Base-by-base conservation (phyloP, 2,113 vertebrate genomes). In the Dicerorhinus sumatrensis region DNA sequence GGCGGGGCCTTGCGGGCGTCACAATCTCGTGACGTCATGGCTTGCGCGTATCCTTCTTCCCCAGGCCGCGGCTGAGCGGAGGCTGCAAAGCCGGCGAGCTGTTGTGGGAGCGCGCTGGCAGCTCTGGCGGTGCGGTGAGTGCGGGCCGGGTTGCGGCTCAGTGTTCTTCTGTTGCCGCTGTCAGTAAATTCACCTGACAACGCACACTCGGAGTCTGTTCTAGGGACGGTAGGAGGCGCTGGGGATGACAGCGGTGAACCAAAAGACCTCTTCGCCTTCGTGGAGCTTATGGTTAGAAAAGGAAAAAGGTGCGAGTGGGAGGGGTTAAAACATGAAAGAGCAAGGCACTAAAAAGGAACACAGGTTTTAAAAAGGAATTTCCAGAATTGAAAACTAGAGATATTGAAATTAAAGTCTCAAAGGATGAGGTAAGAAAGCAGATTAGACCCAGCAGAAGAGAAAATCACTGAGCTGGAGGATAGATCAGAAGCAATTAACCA, bases 11-110 rank as follows among this genome's bases (percentile, higher is more conserved):
- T 33, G 48, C 1, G 3, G 42, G 51, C 95, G 97, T 96, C 97
- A 97, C 93, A 90, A 80, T 51, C 62, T 20, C 8, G 58, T 97
- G 97, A 97, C 95, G 95, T 97, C 97, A 97, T 18, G 73, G 14
- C 5, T 36, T 25, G 39, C 60, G 18, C 62, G 51, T 54, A 42
- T 6, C 2, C 33, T 5, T 51, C 33, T 36, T 6, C 12, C 12
- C 2, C 0, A 3, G 12, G 21, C 20, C 2, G 0, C 0, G 10
- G 2, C 21, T 21, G 23, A 23, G 46, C 54, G 1, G 46, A 46
- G 70, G 10, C 4, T 48, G 23, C 56, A 8, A 56, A 17, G 10
- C 18, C 1, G 4, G 31, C 23, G 14, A 54, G 36, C 25, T 0
- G 4, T 4, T 20, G 20, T 2, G n/a, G 4, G 29, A 29, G 27